Base-by-base conservation (phyloP, 2,888 invertebrate genomes). In the Diarsia brunnea region DNA sequence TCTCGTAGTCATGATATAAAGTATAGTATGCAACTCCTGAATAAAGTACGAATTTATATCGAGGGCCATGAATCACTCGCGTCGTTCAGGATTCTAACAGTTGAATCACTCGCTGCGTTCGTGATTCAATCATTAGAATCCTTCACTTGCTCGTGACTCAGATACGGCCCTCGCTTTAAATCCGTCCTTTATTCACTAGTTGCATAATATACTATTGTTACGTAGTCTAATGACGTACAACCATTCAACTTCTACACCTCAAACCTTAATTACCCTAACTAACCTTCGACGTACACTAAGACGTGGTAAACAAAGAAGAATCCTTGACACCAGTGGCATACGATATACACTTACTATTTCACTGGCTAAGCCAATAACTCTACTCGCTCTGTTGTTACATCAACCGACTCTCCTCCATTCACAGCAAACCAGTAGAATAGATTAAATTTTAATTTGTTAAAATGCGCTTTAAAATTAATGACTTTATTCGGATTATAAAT, bases 271-370 rank as follows among this genome's bases (percentile, higher is more conserved):
- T 64, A 75, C 27, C 49, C 7, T 38, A 49, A 60, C n/a, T 63
- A 58, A 85, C 78, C 75, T 80, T 83, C 65, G 11, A 70, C 70
- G 60, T 63, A 75, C 69, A 81, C 16, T 53, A 73, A 76, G 74
- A 79, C 24, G 60, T 51, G 12, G 78, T 85, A 81, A 84, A 88
- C 78, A 89, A 87, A 86, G n/a, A 86, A 83, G 71, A 76, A 84
- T 19, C 89, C 89, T 90, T 90, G 90, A 89, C 88, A 84, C 63
- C 80, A 85, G 77, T 85, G 78, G 74, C 85, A 88, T 87, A 89
- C 86, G 69, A 84, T 78, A 79, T 74, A 79, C 85, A 80, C 81
- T 84, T 85, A 88, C 81, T 89, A 79, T 90, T 88, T 85, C 78
- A 86, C 80, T 67, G 75, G 77, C 85, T 87, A 78, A 87, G 82